Evolutionary conservation across 1,140 invertebrate genomes (phyloP), one percentile per base, ranked within the genome.

Genomic region (Lordiphosa clarofinis): DNA sequence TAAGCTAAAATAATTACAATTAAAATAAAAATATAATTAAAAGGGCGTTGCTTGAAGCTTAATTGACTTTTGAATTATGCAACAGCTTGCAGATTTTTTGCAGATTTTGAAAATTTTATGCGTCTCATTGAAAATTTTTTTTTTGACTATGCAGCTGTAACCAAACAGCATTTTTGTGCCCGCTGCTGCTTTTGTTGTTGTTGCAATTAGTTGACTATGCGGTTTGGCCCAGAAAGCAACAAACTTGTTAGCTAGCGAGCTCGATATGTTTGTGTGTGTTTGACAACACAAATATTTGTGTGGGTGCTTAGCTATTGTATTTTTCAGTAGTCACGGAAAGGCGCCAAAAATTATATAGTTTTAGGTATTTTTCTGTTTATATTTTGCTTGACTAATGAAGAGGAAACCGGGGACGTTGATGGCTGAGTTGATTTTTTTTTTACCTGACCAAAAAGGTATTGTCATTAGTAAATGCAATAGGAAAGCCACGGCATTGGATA

Each of bases 211-310:
- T 44, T 67, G 75, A 15, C 75, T 81, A 81, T 81, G 76, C 58
- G 75, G 75, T 71, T 82, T 81, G 75, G 66, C 75, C 75, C 76
- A 81, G 61, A 81, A 81, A 79, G 55, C 71, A 65, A 79, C 74
- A 57, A 79, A 62, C 66, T 82, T 56, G 65, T 79, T 70, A 56
- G 56, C 56, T 53, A 38, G 47, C 52, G 57, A 50, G 58, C 64
- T 42, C 38, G 13, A 28, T 59, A 58, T 62, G 50, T 52, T 53
- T 71, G 47, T 71, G 47, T 71, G 54, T 63, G 56, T 52, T 28
- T 37, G 35, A 66, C 55, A 53, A 31, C 54, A 33, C 15, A 54
- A 57, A 47, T 61, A 55, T 59, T 59, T 74, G 44, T 49, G 66
- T 69, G 53, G 58, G 75, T 74, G 72, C 58, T 70, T 63, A 28